phyloP scores from a whole-genome alignment of 1,140 invertebrate genomes.

The Schlechtendalia chinensis region DNA sequence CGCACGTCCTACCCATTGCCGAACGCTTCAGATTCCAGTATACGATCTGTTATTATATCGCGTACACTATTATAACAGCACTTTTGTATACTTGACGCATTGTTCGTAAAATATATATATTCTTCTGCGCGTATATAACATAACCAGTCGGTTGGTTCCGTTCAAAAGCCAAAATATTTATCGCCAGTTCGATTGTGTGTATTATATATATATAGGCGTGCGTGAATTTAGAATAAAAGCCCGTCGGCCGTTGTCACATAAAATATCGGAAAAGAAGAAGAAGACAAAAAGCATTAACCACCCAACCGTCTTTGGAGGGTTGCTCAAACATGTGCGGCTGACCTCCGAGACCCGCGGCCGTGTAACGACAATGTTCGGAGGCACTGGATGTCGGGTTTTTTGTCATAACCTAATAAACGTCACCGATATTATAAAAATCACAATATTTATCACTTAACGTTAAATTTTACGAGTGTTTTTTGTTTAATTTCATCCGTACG shows the following conservation, averaged over 20 bases:
- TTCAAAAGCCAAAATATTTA: conserved; percentile 48
- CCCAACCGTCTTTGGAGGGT: background rate
- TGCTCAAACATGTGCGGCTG: background rate
- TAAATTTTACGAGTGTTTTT: conserved; percentile 46
- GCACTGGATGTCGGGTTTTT: background rate
- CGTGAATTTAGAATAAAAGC: background rate
- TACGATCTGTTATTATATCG: too few species aligned
- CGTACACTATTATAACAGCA: too few species aligned
- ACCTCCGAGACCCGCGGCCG: conserved; percentile 6
- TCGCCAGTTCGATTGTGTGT: conserved; percentile 24
- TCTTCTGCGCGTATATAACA: background rate
- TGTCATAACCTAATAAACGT: conserved; percentile 40
- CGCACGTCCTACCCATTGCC: too few species aligned
- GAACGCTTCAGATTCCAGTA: too few species aligned
- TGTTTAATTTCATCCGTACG: conserved; percentile 32
- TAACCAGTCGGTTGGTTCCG: background rate
- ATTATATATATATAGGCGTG: background rate
- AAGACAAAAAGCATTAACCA: background rate
- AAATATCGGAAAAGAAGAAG: conserved; percentile 1
- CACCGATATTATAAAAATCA: conserved; percentile 38
- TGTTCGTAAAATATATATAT: background rate
- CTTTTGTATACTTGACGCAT: background rate
- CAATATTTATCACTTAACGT: conserved; percentile 48
- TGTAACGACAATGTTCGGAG: conserved; percentile 39
- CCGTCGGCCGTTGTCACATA: background rate